Evolutionary conservation across 2,113 vertebrate species (phyloP).

Genomic region (Myotis brandtii): DNA sequence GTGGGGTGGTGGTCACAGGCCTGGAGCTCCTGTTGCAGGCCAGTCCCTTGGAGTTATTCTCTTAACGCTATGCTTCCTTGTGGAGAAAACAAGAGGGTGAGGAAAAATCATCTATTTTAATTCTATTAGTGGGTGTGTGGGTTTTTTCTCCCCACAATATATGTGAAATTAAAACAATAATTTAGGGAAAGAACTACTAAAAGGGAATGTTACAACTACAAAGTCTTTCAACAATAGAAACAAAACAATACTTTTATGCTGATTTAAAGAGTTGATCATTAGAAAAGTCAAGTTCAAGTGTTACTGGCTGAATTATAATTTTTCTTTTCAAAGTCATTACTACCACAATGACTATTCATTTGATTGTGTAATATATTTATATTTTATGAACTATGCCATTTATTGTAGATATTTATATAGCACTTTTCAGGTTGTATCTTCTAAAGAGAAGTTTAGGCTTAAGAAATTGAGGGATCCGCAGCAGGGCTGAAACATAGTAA

Average conservation of each 20-base stretch:
- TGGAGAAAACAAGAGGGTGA: neutral
- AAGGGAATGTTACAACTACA: neutral
- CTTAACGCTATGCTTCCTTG: neutral
- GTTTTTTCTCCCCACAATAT: neutral
- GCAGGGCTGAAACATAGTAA: neutral
- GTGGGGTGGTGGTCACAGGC: neutral
- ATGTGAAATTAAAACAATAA: neutral
- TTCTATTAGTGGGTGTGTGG: neutral
- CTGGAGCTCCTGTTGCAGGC: neutral
- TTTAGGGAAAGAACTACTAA: neutral
- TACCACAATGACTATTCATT: neutral
- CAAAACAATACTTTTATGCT: neutral
- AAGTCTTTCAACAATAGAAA: neutral
- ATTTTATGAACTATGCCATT: neutral
- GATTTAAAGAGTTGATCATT: neutral
- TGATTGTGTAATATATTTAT: neutral
- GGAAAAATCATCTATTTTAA: neutral
- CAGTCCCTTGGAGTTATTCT: neutral
- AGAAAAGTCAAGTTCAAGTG: neutral
- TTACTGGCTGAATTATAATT: neutral
- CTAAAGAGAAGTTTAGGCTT: neutral
- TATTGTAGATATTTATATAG: neutral
- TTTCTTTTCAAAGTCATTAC: constrained; percentile 25
- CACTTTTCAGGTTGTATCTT: neutral
- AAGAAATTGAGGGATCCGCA: neutral